phyloP scores from a whole-genome alignment of 2,888 invertebrate genomes.

The Sinopyrophorus schimmeli region DNA sequence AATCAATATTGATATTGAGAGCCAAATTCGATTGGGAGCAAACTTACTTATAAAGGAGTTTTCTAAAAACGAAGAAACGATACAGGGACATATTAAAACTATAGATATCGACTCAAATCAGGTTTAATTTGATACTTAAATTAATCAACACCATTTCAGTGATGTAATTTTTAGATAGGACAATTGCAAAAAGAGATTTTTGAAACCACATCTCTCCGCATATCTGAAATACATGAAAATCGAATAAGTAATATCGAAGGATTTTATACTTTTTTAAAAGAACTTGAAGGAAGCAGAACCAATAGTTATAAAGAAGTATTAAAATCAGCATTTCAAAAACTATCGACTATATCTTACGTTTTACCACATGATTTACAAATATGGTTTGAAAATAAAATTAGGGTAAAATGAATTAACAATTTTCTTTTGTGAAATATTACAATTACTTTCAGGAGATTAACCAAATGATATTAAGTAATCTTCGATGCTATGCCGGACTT shows the following conservation, averaged over 20 bases:
- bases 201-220: neutral
- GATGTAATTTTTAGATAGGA: slow-evolving; percentile 3
- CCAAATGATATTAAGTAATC: slow-evolving; percentile 46
- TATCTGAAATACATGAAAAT: neutral
- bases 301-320: slow-evolving; percentile 42
- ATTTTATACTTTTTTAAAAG: slow-evolving; percentile 35
- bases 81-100: slow-evolving; percentile 4
- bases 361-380: slow-evolving; percentile 46
- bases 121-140: neutral
- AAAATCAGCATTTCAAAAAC: slow-evolving; percentile 39
- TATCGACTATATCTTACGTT: slow-evolving; percentile 41
- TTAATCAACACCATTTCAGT: neutral
- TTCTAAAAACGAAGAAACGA: slow-evolving; percentile 13
- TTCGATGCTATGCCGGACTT: slow-evolving; percentile 42
- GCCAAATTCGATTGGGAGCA: slow-evolving; percentile 35
- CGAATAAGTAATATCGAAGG: slow-evolving; percentile 29
- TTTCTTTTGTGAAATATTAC: slow-evolving; percentile 4
- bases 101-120: neutral
- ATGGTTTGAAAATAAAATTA: slow-evolving; percentile 46
- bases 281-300: slow-evolving; percentile 40
- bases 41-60: slow-evolving; percentile 29
- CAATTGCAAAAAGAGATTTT: neutral
- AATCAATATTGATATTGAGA: slow-evolving; percentile 39
- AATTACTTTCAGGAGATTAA: slow-evolving; percentile 44
- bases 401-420: slow-evolving; percentile 35